These are phyloP conservation scores for Caenorhabditis becei DNA, from an alignment of 2,888 invertebrate genomes.

Conservation along the genomic window DNA sequence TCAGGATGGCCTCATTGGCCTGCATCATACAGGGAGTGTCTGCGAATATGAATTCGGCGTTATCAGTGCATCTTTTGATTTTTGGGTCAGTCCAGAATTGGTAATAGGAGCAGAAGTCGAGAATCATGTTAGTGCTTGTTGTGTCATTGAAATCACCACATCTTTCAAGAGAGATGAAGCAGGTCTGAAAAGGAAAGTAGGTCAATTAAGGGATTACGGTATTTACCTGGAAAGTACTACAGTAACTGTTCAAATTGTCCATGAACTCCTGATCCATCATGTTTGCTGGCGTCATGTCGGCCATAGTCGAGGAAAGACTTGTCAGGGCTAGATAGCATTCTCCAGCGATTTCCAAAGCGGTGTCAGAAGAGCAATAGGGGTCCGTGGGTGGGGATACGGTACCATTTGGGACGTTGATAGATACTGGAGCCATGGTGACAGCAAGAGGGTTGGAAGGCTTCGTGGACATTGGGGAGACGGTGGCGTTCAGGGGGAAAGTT, in stretches of 20 bases:
- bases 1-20: slow-evolving; percentile 13
- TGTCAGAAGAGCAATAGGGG: too few species aligned
- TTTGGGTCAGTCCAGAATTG: neutral
- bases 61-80: slow-evolving; percentile 2
- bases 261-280: neutral
- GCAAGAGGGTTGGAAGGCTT: too few species aligned
- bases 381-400: too few species aligned
- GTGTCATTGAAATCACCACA: slow-evolving; percentile 20
- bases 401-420: too few species aligned
- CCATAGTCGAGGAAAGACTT: slow-evolving; percentile 1
- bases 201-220: neutral
- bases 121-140: slow-evolving; percentile 10
- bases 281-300: neutral
- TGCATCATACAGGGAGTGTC: slow-evolving; percentile 16
- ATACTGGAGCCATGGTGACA: too few species aligned
- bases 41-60: neutral
- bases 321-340: slow-evolving; percentile 18
- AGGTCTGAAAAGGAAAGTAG: slow-evolving; percentile 7
- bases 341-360: neutral
- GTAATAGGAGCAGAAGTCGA: slow-evolving; percentile 25
- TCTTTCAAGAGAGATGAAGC: slow-evolving; percentile 9
- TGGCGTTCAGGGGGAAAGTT: too few species aligned
- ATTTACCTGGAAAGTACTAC: slow-evolving; percentile 19
- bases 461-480: too few species aligned
- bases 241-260: slow-evolving; percentile 8